phyloP scores from a whole-genome alignment of 1,140 invertebrate genomes.

The Metopolophium dirhodum region DNA sequence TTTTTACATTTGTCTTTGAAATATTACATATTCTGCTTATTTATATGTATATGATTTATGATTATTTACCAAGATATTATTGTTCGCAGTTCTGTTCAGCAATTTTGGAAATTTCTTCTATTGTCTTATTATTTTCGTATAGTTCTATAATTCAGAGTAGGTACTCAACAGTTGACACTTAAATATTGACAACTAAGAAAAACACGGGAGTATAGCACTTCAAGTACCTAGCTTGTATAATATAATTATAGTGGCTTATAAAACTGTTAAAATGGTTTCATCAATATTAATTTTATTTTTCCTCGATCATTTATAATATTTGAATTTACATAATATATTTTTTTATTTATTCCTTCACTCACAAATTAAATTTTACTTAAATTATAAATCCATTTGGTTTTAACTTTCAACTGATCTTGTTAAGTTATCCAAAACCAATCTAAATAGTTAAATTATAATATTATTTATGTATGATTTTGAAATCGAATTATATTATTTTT shows the following conservation, averaged over 20 bases:
- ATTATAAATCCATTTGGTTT: background rate
- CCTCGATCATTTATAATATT: background rate
- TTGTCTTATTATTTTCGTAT: background rate
- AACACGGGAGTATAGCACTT: background rate
- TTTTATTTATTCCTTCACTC: background rate
- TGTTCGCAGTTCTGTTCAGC: background rate
- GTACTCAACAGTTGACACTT: background rate
- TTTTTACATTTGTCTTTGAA: background rate
- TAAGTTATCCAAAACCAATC: background rate
- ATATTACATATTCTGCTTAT: too few relatives aligned
- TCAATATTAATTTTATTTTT: background rate
- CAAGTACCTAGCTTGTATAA: background rate
- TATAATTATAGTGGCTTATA: background rate
- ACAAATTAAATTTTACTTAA: slow-evolving; percentile 13
- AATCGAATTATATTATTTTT: background rate
- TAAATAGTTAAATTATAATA: background rate
- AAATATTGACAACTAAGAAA: background rate
- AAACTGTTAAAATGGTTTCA: background rate
- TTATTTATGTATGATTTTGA: background rate
- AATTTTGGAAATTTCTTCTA: background rate
- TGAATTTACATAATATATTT: background rate
- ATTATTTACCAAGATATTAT: background rate
- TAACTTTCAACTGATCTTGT: background rate
- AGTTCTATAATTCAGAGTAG: background rate
- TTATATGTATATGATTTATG: too few relatives aligned